Base-by-base conservation (phyloP, 1,140 invertebrate species). In the Stegodyphus dumicola region DNA sequence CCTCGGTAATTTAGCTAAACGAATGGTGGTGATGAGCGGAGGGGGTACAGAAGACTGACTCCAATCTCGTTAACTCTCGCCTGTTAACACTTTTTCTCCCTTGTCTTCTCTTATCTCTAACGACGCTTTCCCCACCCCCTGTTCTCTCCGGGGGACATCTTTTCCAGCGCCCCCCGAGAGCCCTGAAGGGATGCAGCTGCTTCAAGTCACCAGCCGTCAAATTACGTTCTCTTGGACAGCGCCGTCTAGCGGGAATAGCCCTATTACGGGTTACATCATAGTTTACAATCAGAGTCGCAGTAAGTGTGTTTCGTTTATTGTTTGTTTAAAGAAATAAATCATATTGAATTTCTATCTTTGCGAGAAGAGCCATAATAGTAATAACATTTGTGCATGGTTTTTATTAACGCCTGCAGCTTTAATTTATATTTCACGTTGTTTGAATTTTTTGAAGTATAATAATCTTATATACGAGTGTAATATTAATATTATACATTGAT, bases 191-290 rank as follows among this genome's bases (percentile, higher is more conserved):
- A 67, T 89, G 51, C 87, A 86, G 74, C 75, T 87, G 70, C 54
- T 85, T n/a, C 87, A 89, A 83, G 85, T 89, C 17, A 85, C 75
- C 54, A 87, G 85, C 69, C 73, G 88, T 53, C 75, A 85, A 60
- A 84, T 87, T 65, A 86, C 86, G 11, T 70, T 89, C 48, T 81
- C 85, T 3, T 89, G 89, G 89, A 71, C 84, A 53, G 52, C 86
- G 49, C 84, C 80, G 17, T 87, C 86, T 85, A 86, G 53, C 77
- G 89, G 89, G 17, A 89, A 89, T 85, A 86, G 88, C 80, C 85
- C 86, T 18, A 88, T 89, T 51, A 88, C 85, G 5, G 73, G 85
- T 11, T 89, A 89, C 64, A 77, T 86, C n/a, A 79, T 89, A 64
- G 73, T 89, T 56, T 89, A 88, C 65, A 87, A 87, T 49, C 64